These are phyloP conservation scores for Peromyscus eremicus DNA, from an alignment of 2,797 vertebrate species.

Conservation along the genomic window DNA sequence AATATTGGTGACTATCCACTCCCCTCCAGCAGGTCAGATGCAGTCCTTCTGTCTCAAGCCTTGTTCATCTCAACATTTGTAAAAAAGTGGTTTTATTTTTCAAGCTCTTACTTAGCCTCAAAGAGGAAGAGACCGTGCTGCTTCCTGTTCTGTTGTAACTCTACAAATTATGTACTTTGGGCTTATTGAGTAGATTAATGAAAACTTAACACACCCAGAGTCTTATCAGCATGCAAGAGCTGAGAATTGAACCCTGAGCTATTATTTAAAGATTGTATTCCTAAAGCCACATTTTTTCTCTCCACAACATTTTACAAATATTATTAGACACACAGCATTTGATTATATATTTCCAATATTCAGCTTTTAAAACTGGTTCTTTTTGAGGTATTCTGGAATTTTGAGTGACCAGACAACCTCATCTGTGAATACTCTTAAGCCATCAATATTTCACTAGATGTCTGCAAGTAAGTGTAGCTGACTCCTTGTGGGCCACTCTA, in stretches of 20 bases:
- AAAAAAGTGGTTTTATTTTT: not conserved
- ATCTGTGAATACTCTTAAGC: conserved; percentile 12
- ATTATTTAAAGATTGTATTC: conserved; percentile 17
- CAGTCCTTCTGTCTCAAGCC: not conserved
- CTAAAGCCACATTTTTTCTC: conserved; percentile 9
- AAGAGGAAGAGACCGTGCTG: not conserved
- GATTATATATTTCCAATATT: conserved; percentile 37
- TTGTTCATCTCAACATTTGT: not conserved
- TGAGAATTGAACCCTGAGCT: not conserved
- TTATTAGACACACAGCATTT: conserved; percentile 51
- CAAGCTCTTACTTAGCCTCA: not conserved
- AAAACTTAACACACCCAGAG: not conserved
- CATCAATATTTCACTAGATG: conserved; percentile 4
- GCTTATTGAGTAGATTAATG: not conserved
- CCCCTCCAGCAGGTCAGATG: not conserved
- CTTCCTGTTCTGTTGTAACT: not conserved
- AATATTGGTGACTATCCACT: not conserved
- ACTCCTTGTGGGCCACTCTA: not conserved
- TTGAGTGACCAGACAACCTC: not conserved
- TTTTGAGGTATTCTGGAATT: conserved; percentile 39
- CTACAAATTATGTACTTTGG: not conserved
- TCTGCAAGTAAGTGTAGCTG: not conserved
- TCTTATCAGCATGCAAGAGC: not conserved
- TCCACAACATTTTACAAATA: conserved; percentile 2
- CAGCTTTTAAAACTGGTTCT: conserved; percentile 48